phyloP scores from a whole-genome alignment of 2,888 invertebrate species.

The Andrena fulva region DNA sequence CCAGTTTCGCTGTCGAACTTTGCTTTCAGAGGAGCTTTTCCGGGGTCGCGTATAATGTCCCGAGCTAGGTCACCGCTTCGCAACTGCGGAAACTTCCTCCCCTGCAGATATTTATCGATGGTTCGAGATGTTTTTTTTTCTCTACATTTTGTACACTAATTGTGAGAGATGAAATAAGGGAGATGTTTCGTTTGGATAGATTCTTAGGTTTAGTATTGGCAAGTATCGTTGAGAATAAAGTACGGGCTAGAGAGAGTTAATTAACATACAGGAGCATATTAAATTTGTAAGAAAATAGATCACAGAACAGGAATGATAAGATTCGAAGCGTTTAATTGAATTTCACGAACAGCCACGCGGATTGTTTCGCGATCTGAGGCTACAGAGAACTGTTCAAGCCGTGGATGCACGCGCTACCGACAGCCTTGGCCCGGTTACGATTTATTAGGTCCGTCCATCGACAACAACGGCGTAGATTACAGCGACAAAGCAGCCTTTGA shows the following conservation, averaged over 20 bases:
- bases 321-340: not conserved
- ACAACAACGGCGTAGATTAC: conserved; percentile 28
- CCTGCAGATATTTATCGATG: conserved; percentile 18
- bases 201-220: too few species aligned
- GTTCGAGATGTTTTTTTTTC: not conserved
- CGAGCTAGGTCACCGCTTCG: not conserved
- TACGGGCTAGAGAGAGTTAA: too few species aligned
- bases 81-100: not conserved
- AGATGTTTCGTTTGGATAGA: not conserved
- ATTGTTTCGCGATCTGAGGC: not conserved
- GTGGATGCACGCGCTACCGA: not conserved
- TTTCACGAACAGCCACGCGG: not conserved
- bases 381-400: conserved; percentile 11
- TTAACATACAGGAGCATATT: too few species aligned
- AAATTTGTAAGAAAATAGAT: too few species aligned
- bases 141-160: not conserved
- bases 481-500: conserved; percentile 36
- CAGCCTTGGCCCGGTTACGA: conserved; percentile 46
- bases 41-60: conserved; percentile 2
- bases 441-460: conserved; percentile 44
- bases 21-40: conserved; percentile 33
- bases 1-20: conserved; percentile 29
- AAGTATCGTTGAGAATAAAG: too few species aligned
- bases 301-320: not conserved
- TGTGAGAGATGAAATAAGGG: not conserved